Evolutionary conservation across 2,888 invertebrate species (phyloP).

Genomic region (Lasius fuliginosus): DNA sequence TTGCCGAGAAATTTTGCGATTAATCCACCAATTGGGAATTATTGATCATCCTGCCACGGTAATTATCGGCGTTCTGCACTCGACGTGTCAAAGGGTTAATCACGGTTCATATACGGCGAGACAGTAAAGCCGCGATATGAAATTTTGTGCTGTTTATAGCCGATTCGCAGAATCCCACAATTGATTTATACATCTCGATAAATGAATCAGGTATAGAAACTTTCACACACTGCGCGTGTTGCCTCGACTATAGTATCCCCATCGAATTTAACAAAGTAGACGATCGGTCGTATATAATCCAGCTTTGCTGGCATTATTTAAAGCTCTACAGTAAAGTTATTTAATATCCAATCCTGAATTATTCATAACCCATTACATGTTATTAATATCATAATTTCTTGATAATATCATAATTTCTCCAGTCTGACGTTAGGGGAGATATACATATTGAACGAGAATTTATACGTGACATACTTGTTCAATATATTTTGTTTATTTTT

Average conservation of each 20-base stretch:
- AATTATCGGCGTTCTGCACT: conserved; percentile 55
- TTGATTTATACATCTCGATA: conserved; percentile 35
- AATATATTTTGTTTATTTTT: background rate
- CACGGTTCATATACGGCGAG: conserved; percentile 48
- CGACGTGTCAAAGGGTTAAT: conserved; percentile 57
- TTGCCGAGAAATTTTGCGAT: conserved; percentile 52
- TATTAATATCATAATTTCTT: conserved; percentile 30
- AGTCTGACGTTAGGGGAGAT: background rate
- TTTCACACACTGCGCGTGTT: background rate
- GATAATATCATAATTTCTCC: background rate
- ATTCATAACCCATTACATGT: conserved; percentile 25
- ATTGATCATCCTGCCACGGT: conserved; percentile 58
- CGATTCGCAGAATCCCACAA: conserved; percentile 48
- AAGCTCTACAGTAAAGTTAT: conserved; percentile 22
- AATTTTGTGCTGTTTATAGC: conserved; percentile 50
- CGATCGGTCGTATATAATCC: conserved; percentile 28
- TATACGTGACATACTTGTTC: background rate
- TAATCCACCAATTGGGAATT: conserved; percentile 53
- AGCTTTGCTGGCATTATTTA: conserved; percentile 39
- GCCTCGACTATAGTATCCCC: conserved; percentile 32
- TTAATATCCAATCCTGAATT: conserved; percentile 32
- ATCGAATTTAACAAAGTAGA: conserved; percentile 49
- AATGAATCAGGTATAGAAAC: conserved; percentile 40
- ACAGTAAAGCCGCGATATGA: conserved; percentile 50
- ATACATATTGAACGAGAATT: background rate